Conservation (phyloP, 2,113 vertebrate species). For the Periophthalmus modestus region DNA sequence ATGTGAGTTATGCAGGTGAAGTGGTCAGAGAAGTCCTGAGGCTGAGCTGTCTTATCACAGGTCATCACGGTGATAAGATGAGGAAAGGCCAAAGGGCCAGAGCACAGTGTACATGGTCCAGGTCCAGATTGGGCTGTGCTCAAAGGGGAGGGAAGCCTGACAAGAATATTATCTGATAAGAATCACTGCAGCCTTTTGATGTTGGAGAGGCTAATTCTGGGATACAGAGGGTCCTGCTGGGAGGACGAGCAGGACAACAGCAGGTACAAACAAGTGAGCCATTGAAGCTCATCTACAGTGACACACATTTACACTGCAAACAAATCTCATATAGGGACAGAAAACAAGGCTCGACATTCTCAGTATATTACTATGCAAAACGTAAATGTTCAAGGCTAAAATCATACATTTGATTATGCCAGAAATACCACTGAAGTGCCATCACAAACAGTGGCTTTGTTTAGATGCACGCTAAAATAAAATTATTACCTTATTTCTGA, state of each 20-base stretch:
- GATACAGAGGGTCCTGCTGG: conserved; percentile 78
- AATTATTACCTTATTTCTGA: too few relatives aligned
- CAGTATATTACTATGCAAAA: not conserved
- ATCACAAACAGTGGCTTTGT: too few relatives aligned
- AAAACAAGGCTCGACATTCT: conserved; percentile 14
- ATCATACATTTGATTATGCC: not conserved
- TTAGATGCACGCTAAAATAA: too few relatives aligned
- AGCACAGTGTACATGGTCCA: conserved; percentile 63
- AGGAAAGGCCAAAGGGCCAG: conserved; percentile 76
- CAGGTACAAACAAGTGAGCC: conserved; percentile 81
- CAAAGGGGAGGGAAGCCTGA: conserved; percentile 58
- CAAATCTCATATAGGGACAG: conserved; percentile 19
- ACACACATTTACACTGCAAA: conserved; percentile 56
- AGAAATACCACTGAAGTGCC: not conserved
- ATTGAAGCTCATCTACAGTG: conserved; percentile 61
- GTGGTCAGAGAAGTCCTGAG: conserved; percentile 60
- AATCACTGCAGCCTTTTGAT: conserved; percentile 78
- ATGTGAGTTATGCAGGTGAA: conserved; percentile 59
- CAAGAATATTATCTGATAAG: conserved; percentile 79
- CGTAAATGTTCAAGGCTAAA: not conserved
- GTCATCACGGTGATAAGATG: conserved; percentile 73
- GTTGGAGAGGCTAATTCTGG: conserved; percentile 69
- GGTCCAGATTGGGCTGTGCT: conserved; percentile 68
- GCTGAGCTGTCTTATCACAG: conserved; percentile 65
- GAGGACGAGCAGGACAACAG: conserved; percentile 71